These are phyloP conservation scores for Proisotoma minuta DNA, from an alignment of 2,888 invertebrate genomes.

Conservation along the genomic window DNA sequence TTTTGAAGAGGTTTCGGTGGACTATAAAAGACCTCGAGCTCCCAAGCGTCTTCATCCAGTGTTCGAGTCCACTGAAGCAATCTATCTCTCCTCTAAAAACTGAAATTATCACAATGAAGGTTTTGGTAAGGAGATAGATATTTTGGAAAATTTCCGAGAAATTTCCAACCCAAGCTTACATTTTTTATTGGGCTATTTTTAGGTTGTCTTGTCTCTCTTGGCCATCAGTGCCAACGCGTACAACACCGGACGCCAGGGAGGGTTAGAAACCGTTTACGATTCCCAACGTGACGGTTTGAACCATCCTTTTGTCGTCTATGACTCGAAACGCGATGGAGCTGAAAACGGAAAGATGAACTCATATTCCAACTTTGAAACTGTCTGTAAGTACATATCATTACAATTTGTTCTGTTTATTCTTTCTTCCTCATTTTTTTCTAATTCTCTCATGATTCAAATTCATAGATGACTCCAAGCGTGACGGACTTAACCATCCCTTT, in stretches of 20 bases:
- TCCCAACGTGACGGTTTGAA: neutral
- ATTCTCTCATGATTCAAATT: neutral
- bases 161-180: neutral
- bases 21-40: no score
- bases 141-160: neutral
- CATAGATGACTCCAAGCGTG: constrained; percentile 9
- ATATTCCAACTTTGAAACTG: constrained; percentile 10
- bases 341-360: constrained; percentile 7
- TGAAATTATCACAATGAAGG: constrained; percentile 1
- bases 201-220: constrained; percentile 17
- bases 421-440: neutral
- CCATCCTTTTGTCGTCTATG: constrained; percentile 31
- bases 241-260: constrained; percentile 23
- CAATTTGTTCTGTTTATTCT: neutral
- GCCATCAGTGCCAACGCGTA: constrained; percentile 19
- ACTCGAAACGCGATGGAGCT: constrained; percentile 31
- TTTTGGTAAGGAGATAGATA: constrained; percentile 6
- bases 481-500: constrained; percentile 33
- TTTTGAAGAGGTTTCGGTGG: no score
- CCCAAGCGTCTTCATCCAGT: no score
- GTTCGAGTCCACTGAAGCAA: no score
- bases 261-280: constrained; percentile 12
- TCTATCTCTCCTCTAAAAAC: neutral
- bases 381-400: constrained; percentile 29
- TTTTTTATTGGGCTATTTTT: neutral